Evolutionary conservation across 2,888 invertebrate genomes (phyloP), one percentile per base, ranked within the genome.

Genomic region (Harpalus rubripes): DNA sequence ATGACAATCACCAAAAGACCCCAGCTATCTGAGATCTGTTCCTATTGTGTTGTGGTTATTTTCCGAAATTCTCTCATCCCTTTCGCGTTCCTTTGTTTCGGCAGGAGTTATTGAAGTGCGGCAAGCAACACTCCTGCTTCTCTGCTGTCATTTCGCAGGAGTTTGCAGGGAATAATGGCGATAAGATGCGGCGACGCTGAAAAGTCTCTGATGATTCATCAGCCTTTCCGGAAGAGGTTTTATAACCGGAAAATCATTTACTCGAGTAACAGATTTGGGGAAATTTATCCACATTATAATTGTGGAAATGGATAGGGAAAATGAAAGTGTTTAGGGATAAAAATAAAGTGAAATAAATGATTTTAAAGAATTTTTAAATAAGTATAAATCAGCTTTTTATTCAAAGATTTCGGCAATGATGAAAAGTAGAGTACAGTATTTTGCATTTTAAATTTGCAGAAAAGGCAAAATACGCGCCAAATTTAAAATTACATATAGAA

Each of bases 161-260:
- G 56, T 56, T 32, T 32, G 39, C 15, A 12, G 39, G 15, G 68
- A 39, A 68, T 68, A 68, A 68, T 68, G 26, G 68, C 39, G 68
- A 68, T 68, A 74, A 74, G 44, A 68, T 26, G 65, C 7, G 12
- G 22, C 65, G 8, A 16, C 68, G 41, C 41, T 74, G 72, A 74
- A 74, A 74, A 74, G 44, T 44, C 68, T 44, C 41, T 10, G 68
- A 68, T 68, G 68, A 41, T 74, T 44, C 41, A 74, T 44, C 72
- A 10, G 72, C 41, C 41, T 74, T 74, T 74, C 72, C 44, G 72
- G 44, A 74, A 74, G 44, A 74, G 41, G 44, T 74, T 74, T 72
- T 74, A 74, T 44, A 22, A 41, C 41, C 72, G 72, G 72, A 74
- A 68, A 74, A 74, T 74, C 41, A 74, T 74, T 72, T 72, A 72